phyloP scores from a whole-genome alignment of 92 coral and sea anemone species.

The Siderastrea siderea region DNA sequence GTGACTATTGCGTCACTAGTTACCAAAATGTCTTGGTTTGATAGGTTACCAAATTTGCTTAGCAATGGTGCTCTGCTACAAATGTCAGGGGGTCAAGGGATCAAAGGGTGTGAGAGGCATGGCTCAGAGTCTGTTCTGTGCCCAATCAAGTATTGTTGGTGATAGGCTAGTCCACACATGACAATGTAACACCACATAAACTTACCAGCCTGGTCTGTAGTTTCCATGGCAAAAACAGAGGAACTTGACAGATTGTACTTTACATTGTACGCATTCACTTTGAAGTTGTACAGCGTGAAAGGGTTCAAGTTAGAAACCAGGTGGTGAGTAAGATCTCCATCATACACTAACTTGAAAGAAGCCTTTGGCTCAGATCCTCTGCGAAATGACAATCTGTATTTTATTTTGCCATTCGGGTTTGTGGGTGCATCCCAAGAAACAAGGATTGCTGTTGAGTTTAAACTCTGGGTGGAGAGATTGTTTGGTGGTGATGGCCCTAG shows the following conservation, averaged over 20 bases:
- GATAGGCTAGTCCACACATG: background rate
- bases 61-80: no score
- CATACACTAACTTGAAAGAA: conserved; percentile 1
- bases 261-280: conserved; percentile 65
- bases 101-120: no score
- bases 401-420: conserved; percentile 70
- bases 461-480: conserved; percentile 52
- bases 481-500: conserved; percentile 78
- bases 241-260: conserved; percentile 55
- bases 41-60: no score
- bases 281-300: conserved; percentile 54
- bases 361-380: conserved; percentile 10
- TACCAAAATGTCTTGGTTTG: no score
- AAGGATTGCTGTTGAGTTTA: conserved; percentile 63
- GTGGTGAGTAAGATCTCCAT: conserved; percentile 43
- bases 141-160: background rate
- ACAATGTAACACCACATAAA: background rate
- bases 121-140: no score
- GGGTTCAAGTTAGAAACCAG: conserved; percentile 53
- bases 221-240: conserved; percentile 19
- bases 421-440: conserved; percentile 69
- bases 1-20: no score
- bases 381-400: conserved; percentile 51
- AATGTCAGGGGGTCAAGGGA: no score
- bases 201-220: conserved; percentile 67